Conservation (phyloP, 2,113 vertebrate genomes). For the Otus sunia region DNA sequence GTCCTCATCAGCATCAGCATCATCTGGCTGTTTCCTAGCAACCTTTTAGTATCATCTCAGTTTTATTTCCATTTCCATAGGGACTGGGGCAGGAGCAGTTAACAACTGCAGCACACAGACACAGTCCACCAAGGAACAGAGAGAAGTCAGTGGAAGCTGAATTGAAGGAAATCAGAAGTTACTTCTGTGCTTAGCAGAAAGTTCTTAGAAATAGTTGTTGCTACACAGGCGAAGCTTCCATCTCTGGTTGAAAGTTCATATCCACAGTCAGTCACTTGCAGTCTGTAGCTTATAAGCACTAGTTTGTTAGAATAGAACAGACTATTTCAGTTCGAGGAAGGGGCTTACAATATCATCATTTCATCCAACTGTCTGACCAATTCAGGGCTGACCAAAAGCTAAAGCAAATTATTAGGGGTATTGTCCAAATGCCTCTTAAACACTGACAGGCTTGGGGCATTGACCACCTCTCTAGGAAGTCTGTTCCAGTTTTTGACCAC, state of each 20-base stretch:
- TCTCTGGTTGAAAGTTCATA: not conserved
- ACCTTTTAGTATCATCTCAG: not conserved
- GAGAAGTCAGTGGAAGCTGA: not conserved
- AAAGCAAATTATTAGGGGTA: not conserved
- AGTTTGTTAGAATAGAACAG: not conserved
- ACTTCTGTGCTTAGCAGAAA: not conserved
- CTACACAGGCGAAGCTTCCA: not conserved
- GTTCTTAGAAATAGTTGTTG: not conserved
- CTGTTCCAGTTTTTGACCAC: not conserved
- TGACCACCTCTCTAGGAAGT: not conserved
- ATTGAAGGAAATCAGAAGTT: not conserved
- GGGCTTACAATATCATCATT: not conserved
- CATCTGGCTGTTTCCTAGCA: constrained; percentile 34
- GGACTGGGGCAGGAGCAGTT: not conserved
- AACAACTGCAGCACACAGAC: not conserved
- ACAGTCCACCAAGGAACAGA: not conserved
- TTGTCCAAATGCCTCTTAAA: not conserved
- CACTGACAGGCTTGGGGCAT: not conserved
- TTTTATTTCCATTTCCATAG: constrained; percentile 11
- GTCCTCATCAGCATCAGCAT: not conserved
- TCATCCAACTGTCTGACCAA: not conserved
- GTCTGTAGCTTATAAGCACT: not conserved
- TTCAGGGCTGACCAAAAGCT: not conserved
- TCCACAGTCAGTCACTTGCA: not conserved
- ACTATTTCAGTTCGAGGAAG: not conserved